Conservation (phyloP, 2,888 invertebrate species). For the Leptopilina syphax region DNA sequence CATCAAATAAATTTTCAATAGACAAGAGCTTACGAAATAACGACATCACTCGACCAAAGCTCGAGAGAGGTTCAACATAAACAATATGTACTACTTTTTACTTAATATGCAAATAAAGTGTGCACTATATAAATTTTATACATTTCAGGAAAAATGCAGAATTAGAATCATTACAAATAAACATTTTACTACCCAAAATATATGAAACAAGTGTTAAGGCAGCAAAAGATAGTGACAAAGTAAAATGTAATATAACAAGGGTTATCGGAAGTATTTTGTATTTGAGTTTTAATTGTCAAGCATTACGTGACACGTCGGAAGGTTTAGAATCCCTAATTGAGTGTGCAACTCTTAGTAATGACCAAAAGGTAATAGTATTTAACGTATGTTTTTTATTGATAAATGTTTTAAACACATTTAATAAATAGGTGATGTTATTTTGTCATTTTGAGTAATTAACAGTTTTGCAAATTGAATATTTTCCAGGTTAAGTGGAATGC, state of each 20-base stretch:
- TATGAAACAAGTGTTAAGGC: constrained; percentile 83
- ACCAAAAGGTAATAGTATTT: constrained; percentile 84
- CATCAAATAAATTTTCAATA: too few relatives aligned
- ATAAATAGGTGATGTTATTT: too few relatives aligned
- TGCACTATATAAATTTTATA: constrained; percentile 27
- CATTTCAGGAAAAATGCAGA: constrained; percentile 78
- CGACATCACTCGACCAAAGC: too few relatives aligned
- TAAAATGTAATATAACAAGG: constrained; percentile 88
- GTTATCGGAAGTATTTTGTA: constrained; percentile 89
- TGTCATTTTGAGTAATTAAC: too few relatives aligned
- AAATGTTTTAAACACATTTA: too few relatives aligned
- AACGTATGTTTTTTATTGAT: too few relatives aligned
- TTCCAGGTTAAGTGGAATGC: constrained; percentile 89
- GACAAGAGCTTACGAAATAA: too few relatives aligned
- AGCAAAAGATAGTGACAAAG: constrained; percentile 87
- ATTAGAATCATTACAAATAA: constrained; percentile 82
- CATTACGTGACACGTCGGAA: constrained; percentile 79
- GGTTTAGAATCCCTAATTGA: constrained; percentile 84
- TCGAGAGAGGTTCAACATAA: too few relatives aligned
- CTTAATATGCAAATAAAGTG: too few relatives aligned
- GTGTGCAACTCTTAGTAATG: constrained; percentile 83
- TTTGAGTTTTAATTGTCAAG: constrained; percentile 78
- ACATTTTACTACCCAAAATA: constrained; percentile 83
- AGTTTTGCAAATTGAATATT: too few relatives aligned
- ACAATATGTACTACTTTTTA: too few relatives aligned